Conservation (phyloP, 2,797 vertebrate species). For the Chiroxiphia lanceolata region DNA sequence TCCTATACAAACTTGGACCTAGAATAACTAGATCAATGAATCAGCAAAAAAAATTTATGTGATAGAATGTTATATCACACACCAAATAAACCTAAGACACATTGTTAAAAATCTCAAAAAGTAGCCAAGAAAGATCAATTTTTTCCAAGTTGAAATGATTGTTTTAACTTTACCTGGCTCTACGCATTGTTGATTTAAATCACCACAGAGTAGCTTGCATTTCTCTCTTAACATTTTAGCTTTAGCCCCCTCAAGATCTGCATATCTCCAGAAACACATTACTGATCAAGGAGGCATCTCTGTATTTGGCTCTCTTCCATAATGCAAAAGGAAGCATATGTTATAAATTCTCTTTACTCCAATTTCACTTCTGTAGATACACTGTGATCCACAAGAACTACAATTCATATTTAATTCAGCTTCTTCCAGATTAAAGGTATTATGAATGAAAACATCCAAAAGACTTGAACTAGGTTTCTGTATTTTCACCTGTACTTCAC, state of each 20-base stretch:
- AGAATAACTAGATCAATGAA: background rate
- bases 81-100: background rate
- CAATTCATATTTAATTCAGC: background rate
- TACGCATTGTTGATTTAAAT: background rate
- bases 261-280: background rate
- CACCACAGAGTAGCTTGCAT: background rate
- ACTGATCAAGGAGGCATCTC: background rate
- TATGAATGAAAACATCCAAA: background rate
- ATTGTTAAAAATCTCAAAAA: background rate
- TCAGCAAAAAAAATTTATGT: background rate
- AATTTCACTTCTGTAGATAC: background rate
- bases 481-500: background rate
- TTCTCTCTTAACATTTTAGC: background rate
- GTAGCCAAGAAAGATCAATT: background rate
- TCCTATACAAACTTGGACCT: background rate
- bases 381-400: background rate
- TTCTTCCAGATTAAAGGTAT: background rate
- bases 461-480: background rate
- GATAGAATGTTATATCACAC: background rate
- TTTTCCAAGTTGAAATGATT: background rate
- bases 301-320: background rate
- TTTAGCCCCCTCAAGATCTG: background rate
- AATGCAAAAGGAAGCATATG: background rate
- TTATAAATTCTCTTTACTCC: background rate
- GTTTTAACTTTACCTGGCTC: background rate